Base-by-base conservation (phyloP, 2,113 vertebrate species). In the Percina caprodes region DNA sequence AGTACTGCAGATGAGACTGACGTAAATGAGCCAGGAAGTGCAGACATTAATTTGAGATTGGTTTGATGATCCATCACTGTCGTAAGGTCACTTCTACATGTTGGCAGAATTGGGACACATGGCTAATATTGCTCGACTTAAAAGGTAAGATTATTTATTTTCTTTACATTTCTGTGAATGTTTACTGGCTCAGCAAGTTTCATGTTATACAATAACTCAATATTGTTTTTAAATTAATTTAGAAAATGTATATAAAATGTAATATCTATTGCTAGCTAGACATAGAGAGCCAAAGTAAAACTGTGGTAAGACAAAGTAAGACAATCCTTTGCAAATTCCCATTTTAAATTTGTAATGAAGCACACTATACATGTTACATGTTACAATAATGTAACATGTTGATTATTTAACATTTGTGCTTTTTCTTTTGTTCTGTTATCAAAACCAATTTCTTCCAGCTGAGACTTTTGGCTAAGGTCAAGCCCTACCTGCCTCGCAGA, bases 1-100 rank as follows among this genome's bases (percentile, higher is more conserved):
- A 42, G 39, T 42, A 23, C 78, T 59, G 61, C 19, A 71, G 74
- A 85, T 24, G 77, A 84, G 78, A n/a, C 65, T 74, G 65, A 85
- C 51, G 69, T 66, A 75, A 85, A 87, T 74, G 58, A 84, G 82
- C 52, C 60, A 65, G 69, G 61, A 84, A 79, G 73, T 45, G 69
- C 71, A 79, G 71, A 67, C 24, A 69, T 77, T 75, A 8, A 80
- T 80, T 74, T 70, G 45, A 82, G 54, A 62, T 67, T 26, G 30
- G 48, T 74, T 69, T 72, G 62, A 75, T 51, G 68, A 86, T 68
- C 49, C n/a, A 68, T 86, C 58, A 63, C 60, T 52, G 79, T 76
- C 55, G 13, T n/a, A 1, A 66, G 51, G 65, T 68, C 75, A 72
- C 45, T 66, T 81, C 45, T 14, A 7, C 30, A 6, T 61, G 45